Evolutionary conservation across 1,140 invertebrate genomes (phyloP).

Genomic region (Daktulosphaira vitifoliae): DNA sequence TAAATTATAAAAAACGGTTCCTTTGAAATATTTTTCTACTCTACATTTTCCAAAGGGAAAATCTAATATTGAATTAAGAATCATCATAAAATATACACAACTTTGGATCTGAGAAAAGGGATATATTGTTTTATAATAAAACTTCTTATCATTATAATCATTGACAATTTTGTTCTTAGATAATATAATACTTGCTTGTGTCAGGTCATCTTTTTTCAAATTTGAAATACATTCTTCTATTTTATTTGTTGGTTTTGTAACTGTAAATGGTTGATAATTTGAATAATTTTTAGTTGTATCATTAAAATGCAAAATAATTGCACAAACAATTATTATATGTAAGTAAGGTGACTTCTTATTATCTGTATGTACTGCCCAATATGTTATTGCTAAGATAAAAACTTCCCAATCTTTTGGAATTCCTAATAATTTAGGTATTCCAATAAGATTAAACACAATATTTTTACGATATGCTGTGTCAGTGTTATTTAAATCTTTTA

Average conservation of each 20-base stretch:
- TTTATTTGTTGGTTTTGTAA: background rate
- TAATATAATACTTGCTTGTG: background rate
- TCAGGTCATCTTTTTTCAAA: conserved; percentile 4
- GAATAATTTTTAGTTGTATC: background rate
- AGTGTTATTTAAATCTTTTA: conserved; percentile 5
- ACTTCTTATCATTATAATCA: conserved; percentile 23
- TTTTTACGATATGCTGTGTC: conserved; percentile 23
- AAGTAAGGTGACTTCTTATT: conserved; percentile 34
- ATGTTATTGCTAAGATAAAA: conserved; percentile 38
- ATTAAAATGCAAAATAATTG: conserved; percentile 35
- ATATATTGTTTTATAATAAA: conserved; percentile 29
- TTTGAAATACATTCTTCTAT: conserved; percentile 1
- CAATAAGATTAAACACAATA: conserved; percentile 19
- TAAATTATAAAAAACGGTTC: conserved; percentile 32
- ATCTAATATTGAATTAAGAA: conserved; percentile 27
- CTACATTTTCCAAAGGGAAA: conserved; percentile 27
- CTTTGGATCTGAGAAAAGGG: conserved; percentile 27
- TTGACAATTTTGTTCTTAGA: background rate
- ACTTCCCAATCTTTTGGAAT: conserved; percentile 35
- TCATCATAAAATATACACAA: conserved; percentile 21
- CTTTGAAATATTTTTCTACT: conserved; percentile 18
- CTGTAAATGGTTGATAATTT: background rate
- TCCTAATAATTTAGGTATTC: conserved; percentile 34
- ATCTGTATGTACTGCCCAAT: conserved; percentile 35
- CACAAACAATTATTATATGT: conserved; percentile 36